These are phyloP conservation scores for Staurois parvus DNA, from an alignment of 2,797 vertebrate species.

Conservation along the genomic window DNA sequence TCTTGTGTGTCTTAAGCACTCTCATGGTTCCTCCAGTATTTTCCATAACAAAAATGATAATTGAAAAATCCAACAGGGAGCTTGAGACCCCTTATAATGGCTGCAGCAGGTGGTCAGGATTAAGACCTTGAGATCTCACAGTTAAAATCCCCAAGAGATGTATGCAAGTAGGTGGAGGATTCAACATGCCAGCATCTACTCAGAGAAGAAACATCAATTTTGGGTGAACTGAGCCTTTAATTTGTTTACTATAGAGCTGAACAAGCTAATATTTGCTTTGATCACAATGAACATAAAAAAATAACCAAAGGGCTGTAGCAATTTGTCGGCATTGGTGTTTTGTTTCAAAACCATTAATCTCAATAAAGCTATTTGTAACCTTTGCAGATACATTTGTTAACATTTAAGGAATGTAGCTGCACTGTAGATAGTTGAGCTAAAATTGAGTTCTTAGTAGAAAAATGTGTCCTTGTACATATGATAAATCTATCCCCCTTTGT, in stretches of 20 bases:
- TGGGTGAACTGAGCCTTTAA: background rate
- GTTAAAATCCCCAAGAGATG: background rate
- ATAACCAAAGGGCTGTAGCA: background rate
- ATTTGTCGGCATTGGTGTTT: background rate
- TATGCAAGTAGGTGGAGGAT: background rate
- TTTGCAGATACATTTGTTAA: background rate
- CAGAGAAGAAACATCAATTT: background rate
- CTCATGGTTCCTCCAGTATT: background rate
- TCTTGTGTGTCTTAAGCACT: background rate
- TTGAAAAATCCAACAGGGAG: background rate
- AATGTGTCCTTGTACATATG: background rate
- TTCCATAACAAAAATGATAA: background rate
- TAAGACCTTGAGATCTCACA: background rate
- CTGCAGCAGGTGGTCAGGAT: background rate
- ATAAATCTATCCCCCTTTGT: background rate
- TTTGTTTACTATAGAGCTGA: conserved; percentile 10
- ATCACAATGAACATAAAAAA: background rate
- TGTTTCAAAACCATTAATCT: background rate
- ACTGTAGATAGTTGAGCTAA: background rate
- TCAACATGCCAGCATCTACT: background rate
- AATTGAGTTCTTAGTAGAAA: background rate
- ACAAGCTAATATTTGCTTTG: background rate
- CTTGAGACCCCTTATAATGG: background rate
- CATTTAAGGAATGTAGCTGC: background rate
- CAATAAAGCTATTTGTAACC: background rate